Base-by-base conservation (phyloP, 2,888 invertebrate species). In the Scaptomyza cyrtandrae region DNA sequence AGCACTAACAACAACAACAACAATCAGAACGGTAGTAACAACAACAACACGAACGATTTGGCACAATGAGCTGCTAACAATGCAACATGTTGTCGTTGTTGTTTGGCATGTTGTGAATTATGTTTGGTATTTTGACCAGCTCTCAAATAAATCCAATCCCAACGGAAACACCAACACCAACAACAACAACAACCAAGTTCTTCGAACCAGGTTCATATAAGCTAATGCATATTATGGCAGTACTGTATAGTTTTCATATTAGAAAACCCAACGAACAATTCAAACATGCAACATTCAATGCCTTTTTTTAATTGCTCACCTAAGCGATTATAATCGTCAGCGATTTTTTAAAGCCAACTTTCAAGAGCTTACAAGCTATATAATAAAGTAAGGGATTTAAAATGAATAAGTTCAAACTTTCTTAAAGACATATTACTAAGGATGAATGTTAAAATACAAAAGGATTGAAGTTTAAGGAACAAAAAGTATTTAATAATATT, bases 21-120 rank as follows among this genome's bases (percentile, higher is more conserved):
- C 24, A 24, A 3, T 49, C 49, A 19, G 19, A 33, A 33, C 10
- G 6, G 49, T 49, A 24, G 50, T 3, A 24, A 24, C 71, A 75
- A 54, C 52, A 53, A 49, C 73, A 75, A 60, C 74, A 76, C 56
- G 53, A 76, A 63, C 54, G 48, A 67, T 66, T 86, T 86, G 88
- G 71, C 64, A 65, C 80, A 86, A 82, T 85, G 79, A 75, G 81
- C 83, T 72, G 84, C 86, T 80, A 84, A 86, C 89, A 89, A 85
- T 88, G 89, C 85, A 87, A 89, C 89, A 89, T 87, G 79, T 89
- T 84, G 80, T 66, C 67, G 81, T 68, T 80, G 83, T 78, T 67
- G 88, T 85, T 83, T 86, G 84, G 87, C 84, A 89, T 89, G 84
- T 85, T 89, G 89, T 89, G 88, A 85, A 89, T 85, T 85, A 89